Evolutionary conservation across 2,797 vertebrate species (phyloP).

Genomic region (Sandelia bainsii): DNA sequence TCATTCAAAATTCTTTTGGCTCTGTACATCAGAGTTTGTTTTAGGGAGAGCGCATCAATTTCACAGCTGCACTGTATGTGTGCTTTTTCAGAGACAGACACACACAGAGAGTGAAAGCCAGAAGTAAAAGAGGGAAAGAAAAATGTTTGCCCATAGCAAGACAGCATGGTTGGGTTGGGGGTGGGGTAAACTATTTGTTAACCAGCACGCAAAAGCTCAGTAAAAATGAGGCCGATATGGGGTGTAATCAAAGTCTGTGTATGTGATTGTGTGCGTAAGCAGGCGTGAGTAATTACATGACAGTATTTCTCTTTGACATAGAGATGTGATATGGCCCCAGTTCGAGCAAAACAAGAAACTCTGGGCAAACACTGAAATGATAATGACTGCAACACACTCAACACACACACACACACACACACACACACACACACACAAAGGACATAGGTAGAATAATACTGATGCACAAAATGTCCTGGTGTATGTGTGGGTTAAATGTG

Average conservation of each 20-base stretch:
- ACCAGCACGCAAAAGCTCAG: conserved; percentile 25
- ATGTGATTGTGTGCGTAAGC: conserved; percentile 13
- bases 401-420: conserved; percentile 16
- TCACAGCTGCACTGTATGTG: not conserved
- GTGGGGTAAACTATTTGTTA: conserved; percentile 29
- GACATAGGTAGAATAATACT: conserved; percentile 41
- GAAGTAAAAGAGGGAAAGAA: not conserved
- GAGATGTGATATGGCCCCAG: conserved; percentile 32
- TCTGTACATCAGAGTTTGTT: not conserved
- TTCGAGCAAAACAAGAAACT: conserved; percentile 33
- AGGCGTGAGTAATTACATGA: conserved; percentile 45
- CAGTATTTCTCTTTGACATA: conserved; percentile 49
- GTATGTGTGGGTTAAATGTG: conserved; percentile 38
- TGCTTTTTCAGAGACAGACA: conserved; percentile 7
- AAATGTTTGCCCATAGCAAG: conserved; percentile 18
- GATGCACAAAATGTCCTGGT: conserved; percentile 14
- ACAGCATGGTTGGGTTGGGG: not conserved
- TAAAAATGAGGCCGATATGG: conserved; percentile 19
- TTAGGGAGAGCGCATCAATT: not conserved
- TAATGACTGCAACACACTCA: conserved; percentile 31
- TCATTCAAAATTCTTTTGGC: conserved; percentile 1
- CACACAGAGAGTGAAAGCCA: conserved; percentile 17
- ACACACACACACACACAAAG: conserved; percentile 17
- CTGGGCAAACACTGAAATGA: conserved; percentile 22
- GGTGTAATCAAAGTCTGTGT: conserved; percentile 25